A percentile compares a stretch with the other conserved stretches of the same genome.
Conservation (phyloP, 1,140 invertebrate genomes). For the Rhyzopertha dominica region DNA sequence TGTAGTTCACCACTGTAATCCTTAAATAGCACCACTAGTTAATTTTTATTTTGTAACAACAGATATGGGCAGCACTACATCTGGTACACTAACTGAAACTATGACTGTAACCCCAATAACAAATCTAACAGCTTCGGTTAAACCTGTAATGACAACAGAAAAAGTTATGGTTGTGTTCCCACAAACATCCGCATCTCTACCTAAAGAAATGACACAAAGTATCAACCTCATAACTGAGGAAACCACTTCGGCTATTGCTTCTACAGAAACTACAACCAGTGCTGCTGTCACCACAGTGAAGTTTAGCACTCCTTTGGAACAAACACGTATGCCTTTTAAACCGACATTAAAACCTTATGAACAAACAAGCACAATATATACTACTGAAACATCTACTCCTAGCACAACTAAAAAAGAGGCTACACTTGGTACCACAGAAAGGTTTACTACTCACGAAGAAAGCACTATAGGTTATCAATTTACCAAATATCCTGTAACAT, state of each 20-base stretch:
- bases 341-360: neutral
- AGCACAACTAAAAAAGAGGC: neutral
- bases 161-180: too few relatives aligned
- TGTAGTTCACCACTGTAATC: too few relatives aligned
- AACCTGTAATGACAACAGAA: too few relatives aligned
- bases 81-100: slow-evolving; percentile 43
- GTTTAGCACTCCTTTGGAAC: too few relatives aligned
- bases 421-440: neutral
- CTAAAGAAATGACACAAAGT: too few relatives aligned
- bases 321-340: too few relatives aligned
- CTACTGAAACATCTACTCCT: neutral
- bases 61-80: slow-evolving; percentile 42
- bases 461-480: neutral
- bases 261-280: too few relatives aligned
- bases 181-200: too few relatives aligned
- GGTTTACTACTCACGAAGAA: neutral
- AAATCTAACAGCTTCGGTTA: too few relatives aligned
- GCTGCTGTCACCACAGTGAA: too few relatives aligned
- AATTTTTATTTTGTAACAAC: slow-evolving; percentile 42
- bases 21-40: slow-evolving; percentile 27
- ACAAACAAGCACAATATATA: slow-evolving; percentile 1
- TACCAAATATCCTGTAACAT: neutral
- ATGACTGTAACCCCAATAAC: slow-evolving; percentile 37
- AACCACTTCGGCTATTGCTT: too few relatives aligned
- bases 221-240: too few relatives aligned